Percentiles rank a stretch among this genome's conserved stretches.
phyloP scores from a whole-genome alignment of 2,888 invertebrate genomes.

The Eupeodes latifasciatus region DNA sequence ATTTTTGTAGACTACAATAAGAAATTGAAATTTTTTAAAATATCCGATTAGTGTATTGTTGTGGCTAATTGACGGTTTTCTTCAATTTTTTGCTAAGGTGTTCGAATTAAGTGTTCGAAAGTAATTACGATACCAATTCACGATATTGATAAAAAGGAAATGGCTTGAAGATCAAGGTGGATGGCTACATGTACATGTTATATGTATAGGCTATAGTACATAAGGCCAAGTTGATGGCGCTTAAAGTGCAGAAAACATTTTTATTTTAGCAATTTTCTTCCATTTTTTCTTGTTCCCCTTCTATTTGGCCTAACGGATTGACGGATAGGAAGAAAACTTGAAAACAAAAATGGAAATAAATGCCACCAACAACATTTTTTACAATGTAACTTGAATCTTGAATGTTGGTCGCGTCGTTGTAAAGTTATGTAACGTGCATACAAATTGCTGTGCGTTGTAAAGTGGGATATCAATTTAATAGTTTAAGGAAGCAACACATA shows the following conservation, averaged over 20 bases:
- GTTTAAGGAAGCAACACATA: constrained; percentile 3
- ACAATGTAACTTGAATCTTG: constrained; percentile 15
- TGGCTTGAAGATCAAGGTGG: constrained; percentile 48
- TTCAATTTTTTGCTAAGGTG: neutral
- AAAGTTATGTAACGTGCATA: constrained; percentile 3
- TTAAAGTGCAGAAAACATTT: neutral
- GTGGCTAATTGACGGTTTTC: constrained; percentile 25
- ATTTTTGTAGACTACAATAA: constrained; percentile 15
- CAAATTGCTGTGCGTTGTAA: constrained; percentile 8
- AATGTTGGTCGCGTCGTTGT: constrained; percentile 28
- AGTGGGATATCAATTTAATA: constrained; percentile 7
- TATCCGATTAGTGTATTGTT: constrained; percentile 39
- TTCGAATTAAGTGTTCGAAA: constrained; percentile 6
- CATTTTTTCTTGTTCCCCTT: neutral
- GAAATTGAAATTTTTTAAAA: constrained; percentile 28
- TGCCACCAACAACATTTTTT: constrained; percentile 12
- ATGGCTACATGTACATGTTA: neutral
- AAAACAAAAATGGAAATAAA: constrained; percentile 12
- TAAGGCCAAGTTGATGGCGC: constrained; percentile 39
- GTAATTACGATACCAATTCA: constrained; percentile 12
- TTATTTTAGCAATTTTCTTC: neutral
- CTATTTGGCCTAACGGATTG: neutral
- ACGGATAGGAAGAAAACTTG: neutral
- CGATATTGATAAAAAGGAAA: constrained; percentile 6
- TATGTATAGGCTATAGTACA: neutral